Conservation (phyloP, 2,888 invertebrate species). For the Tipula vernalis region DNA sequence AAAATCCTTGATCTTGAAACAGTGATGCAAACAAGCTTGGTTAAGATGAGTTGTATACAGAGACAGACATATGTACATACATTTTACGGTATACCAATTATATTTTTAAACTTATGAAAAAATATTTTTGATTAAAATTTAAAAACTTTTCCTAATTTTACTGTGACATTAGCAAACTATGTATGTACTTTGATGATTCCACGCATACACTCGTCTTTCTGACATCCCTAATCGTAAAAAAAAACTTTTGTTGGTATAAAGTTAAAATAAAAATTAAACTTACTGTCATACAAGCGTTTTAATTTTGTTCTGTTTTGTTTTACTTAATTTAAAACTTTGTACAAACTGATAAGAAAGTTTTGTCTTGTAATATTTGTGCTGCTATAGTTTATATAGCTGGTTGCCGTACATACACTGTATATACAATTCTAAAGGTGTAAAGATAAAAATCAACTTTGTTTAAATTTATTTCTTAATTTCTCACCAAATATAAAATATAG, state of each 20-base stretch:
- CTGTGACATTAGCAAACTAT: neutral
- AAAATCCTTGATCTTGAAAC: no score
- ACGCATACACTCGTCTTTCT: neutral
- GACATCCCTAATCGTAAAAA: neutral
- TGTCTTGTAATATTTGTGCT: neutral
- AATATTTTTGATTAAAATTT: neutral
- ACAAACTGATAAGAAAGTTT: neutral
- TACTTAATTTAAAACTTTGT: no score
- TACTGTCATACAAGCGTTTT: neutral
- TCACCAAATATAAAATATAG: neutral
- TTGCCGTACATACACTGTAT: no score
- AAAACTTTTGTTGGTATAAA: neutral
- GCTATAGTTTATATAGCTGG: neutral
- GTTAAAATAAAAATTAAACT: neutral
- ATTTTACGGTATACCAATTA: neutral
- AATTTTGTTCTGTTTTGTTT: neutral
- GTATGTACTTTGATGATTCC: neutral
- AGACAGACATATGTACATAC: neutral
- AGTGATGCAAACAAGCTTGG: no score
- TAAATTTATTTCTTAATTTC: neutral
- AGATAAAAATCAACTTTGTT: neutral
- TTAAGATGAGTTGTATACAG: no score
- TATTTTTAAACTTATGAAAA: neutral
- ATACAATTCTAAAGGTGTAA: neutral
- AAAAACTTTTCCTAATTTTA: neutral